Percentiles rank a stretch among this genome's conserved stretches.
Conservation (phyloP, 2,113 vertebrate species). For the Cromileptes altivelis region DNA sequence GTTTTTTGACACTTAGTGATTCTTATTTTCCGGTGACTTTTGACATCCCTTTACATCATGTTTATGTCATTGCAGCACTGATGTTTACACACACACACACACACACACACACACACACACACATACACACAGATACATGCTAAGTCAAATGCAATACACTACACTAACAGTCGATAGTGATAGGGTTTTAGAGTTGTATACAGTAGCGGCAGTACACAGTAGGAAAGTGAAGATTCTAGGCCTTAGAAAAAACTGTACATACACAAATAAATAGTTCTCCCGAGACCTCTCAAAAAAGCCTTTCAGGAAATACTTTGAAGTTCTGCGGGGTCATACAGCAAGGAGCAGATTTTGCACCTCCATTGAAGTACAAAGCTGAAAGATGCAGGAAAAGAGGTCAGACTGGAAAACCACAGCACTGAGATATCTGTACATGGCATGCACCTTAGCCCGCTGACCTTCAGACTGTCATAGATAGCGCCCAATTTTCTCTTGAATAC, state of each 20-base stretch:
- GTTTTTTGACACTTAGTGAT: conserved; percentile 89
- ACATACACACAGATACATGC: not conserved
- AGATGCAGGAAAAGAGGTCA: conserved; percentile 15
- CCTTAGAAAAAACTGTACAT: conserved; percentile 70
- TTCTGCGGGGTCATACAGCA: conserved; percentile 6
- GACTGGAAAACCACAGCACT: conserved; percentile 46
- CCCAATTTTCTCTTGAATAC: conserved; percentile 21
- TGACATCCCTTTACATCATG: conserved; percentile 80
- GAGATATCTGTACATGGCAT: conserved; percentile 37
- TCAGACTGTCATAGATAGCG: conserved; percentile 13
- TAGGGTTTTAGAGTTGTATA: conserved; percentile 53
- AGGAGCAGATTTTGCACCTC: conserved; percentile 16
- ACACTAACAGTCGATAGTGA: conserved; percentile 46
- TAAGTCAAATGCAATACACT: conserved; percentile 35
- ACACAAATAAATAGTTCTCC: conserved; percentile 40
- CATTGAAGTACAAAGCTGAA: conserved; percentile 18
- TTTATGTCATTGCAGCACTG: conserved; percentile 70
- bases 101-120: conserved; percentile 27
- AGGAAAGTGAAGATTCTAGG: conserved; percentile 55
- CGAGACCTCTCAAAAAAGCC: conserved; percentile 67
- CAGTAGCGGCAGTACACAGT: conserved; percentile 61
- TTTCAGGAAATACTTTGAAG: conserved; percentile 37
- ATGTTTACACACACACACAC: conserved; percentile 45
- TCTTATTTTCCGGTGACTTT: conserved; percentile 89
- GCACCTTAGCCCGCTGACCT: conserved; percentile 60